These are phyloP conservation scores for Hoplostethus atlanticus DNA, from an alignment of 2,797 vertebrate genomes.

Conservation along the genomic window DNA sequence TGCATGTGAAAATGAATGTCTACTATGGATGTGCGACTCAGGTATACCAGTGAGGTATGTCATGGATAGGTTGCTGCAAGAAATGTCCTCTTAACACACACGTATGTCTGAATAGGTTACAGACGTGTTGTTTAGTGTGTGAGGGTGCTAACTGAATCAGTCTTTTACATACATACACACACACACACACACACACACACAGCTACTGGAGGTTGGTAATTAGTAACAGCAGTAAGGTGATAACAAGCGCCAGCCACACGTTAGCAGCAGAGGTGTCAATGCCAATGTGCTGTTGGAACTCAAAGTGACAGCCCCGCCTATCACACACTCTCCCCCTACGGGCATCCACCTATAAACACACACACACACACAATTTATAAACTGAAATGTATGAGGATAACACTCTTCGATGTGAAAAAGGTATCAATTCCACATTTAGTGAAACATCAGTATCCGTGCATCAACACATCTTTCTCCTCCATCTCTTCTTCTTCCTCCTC, in stretches of 20 bases:
- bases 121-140: slow-evolving; percentile 58
- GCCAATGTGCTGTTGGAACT: slow-evolving; percentile 65
- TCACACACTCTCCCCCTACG: slow-evolving; percentile 20
- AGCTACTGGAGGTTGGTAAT: slow-evolving; percentile 71
- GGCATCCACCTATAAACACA: slow-evolving; percentile 21
- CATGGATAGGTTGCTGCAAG: slow-evolving; percentile 16
- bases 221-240: slow-evolving; percentile 77
- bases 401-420: too few relatives aligned
- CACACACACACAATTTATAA: slow-evolving; percentile 2
- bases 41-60: background rate
- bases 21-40: slow-evolving; percentile 13
- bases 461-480: slow-evolving; percentile 32
- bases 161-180: slow-evolving; percentile 15
- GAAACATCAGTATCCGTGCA: slow-evolving; percentile 19
- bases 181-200: slow-evolving; percentile 14
- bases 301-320: slow-evolving; percentile 48
- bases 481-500: slow-evolving; percentile 39
- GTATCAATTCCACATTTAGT: slow-evolving; percentile 1
- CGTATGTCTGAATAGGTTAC: slow-evolving; percentile 35
- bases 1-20: slow-evolving; percentile 6
- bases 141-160: slow-evolving; percentile 55
- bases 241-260: slow-evolving; percentile 81
- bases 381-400: too few relatives aligned
- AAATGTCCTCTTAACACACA: slow-evolving; percentile 2
- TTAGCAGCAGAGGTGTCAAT: slow-evolving; percentile 70